Evolutionary conservation across 2,113 vertebrate genomes (phyloP).

Genomic region (Ctenomys sociabilis): DNA sequence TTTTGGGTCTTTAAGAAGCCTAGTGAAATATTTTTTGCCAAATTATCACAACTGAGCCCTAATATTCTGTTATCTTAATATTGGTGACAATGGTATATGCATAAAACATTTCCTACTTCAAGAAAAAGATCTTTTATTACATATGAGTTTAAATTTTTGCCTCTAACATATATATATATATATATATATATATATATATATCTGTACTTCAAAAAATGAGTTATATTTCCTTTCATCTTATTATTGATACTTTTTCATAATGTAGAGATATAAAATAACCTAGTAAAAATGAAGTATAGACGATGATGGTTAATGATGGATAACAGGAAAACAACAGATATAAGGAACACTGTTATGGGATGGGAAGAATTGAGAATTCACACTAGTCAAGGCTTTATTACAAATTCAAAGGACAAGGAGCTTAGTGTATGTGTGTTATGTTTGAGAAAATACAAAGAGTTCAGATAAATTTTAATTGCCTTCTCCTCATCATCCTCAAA

Average conservation of each 20-base stretch:
- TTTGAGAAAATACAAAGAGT: neutral
- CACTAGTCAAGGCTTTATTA: neutral
- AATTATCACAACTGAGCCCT: neutral
- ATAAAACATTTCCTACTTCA: neutral
- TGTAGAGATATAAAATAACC: neutral
- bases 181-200: conserved; percentile 39
- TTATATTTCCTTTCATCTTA: neutral
- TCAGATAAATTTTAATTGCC: neutral
- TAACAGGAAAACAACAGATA: neutral
- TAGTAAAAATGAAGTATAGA: neutral
- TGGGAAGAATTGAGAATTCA: neutral
- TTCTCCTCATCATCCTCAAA: neutral
- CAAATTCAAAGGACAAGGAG: neutral
- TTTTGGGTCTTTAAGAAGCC: neutral
- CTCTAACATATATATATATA: conserved; percentile 6
- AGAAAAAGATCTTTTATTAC: neutral
- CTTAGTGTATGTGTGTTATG: neutral
- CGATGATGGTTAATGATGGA: neutral
- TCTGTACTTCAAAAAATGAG: neutral
- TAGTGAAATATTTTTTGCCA: conserved; percentile 18
- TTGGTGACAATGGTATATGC: neutral
- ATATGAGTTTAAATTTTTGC: neutral
- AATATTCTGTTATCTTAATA: conserved; percentile 13
- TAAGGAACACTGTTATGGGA: neutral
- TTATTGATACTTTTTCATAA: neutral